Percentiles rank a stretch among this genome's conserved stretches.
Evolutionary conservation across 1,140 invertebrate species (phyloP).

Genomic region (Ceratosolen solmsi): DNA sequence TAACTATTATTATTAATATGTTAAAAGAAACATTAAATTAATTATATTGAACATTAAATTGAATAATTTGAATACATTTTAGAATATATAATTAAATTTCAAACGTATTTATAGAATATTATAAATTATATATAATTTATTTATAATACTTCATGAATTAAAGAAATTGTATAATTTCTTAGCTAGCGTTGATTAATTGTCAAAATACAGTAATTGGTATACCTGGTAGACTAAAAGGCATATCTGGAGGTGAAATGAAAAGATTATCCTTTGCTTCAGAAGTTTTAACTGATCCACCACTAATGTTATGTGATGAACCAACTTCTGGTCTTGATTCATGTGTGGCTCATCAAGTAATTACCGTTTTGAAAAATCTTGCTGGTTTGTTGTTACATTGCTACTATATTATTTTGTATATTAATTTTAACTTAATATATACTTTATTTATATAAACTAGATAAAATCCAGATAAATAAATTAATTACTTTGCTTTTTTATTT

Average conservation of each 20-base stretch:
- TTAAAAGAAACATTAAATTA: too few relatives aligned
- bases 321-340: constrained; percentile 92
- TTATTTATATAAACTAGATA: too few relatives aligned
- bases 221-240: constrained; percentile 88
- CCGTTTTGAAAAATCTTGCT: constrained; percentile 86
- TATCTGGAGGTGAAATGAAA: constrained; percentile 97
- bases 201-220: constrained; percentile 91
- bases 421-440: background rate
- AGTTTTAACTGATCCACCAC: constrained; percentile 93
- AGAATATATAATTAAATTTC: too few relatives aligned
- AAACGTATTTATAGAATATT: background rate
- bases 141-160: too few relatives aligned
- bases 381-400: constrained; percentile 60
- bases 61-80: too few relatives aligned
- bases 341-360: constrained; percentile 91
- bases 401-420: too few relatives aligned
- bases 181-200: constrained; percentile 90
- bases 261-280: constrained; percentile 96
- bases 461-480: too few relatives aligned
- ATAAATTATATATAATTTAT: too few relatives aligned
- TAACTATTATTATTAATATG: too few relatives aligned
- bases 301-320: constrained; percentile 98
- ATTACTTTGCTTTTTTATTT: too few relatives aligned
- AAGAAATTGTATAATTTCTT: constrained; percentile 24
- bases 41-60: too few relatives aligned